Conservation (phyloP, 1,140 invertebrate genomes). For the Capitella teleta region DNA sequence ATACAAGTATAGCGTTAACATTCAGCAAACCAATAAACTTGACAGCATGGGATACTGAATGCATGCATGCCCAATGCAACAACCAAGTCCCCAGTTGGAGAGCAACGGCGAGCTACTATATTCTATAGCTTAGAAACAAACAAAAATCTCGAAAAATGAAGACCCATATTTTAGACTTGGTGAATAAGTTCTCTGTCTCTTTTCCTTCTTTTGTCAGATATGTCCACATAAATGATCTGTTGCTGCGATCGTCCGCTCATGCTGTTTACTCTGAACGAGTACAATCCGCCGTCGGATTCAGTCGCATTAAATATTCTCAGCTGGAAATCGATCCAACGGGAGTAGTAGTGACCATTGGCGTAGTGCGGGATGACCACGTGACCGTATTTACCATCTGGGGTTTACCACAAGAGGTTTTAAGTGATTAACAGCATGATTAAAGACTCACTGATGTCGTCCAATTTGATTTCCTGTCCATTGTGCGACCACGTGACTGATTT, state of each 20-base stretch:
- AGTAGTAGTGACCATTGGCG: neutral
- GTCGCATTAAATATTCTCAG: conserved; percentile 6
- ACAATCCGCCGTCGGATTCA: conserved; percentile 2
- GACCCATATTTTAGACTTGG: too few species aligned
- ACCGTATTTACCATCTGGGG: neutral
- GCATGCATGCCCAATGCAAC: too few species aligned
- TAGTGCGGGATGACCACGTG: conserved; percentile 6
- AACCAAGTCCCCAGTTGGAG: too few species aligned
- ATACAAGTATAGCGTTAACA: too few species aligned
- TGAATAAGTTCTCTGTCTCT: too few species aligned
- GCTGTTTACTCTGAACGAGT: conserved; percentile 1
- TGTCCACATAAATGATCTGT: neutral
- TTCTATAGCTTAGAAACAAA: too few species aligned
- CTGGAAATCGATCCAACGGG: conserved; percentile 8
- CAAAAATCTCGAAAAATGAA: too few species aligned
- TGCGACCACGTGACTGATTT: conserved; percentile 4
- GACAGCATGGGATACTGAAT: too few species aligned
- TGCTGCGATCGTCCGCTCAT: neutral
- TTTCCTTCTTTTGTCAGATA: neutral
- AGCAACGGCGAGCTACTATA: too few species aligned
- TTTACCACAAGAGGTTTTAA: neutral
- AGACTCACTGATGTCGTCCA: neutral
- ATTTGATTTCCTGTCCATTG: neutral
- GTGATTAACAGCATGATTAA: neutral
- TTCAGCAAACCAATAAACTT: too few species aligned